Evolutionary conservation across 2,888 invertebrate genomes (phyloP), one percentile per base, ranked within the genome.

Genomic region (Peribatodes rhomboidaria): DNA sequence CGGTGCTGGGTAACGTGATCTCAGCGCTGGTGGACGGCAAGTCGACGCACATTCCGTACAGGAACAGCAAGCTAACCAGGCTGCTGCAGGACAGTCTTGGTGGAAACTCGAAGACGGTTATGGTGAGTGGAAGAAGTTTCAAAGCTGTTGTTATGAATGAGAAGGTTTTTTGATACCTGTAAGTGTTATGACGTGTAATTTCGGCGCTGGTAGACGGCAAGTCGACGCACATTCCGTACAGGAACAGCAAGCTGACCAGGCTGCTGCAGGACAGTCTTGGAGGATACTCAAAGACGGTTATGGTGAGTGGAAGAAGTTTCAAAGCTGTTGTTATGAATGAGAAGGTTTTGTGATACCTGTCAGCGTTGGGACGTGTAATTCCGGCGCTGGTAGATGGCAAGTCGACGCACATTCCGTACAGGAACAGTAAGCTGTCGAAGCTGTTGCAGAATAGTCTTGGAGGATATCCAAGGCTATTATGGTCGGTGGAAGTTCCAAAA

Each of bases 21-120:
- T 99, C 99, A 4, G 99, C 99, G 1, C 93, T 99, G 69, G 99
- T 99, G 2, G 99, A 99, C 91, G 98, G 99, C 47, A 99, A 99
- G 91, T 97, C 97, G 76, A 97, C 97, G 0, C 99, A 99, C 88
- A 98, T 99, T 76, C 99, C 99, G 0, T 99, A 99, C 89, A 95
- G 99, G 66, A 99, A 99, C 94, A 99, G 99, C 0, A 99, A 99
- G 89, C 92, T 99, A 35, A 99, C 99, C 0, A 90, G 99, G 11
- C 90, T 99, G 37, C 93, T 99, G 65, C 99, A 99, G 91, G 99
- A 99, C 87, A 99, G 99, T 0, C 93, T 99, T 0, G 99, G 99
- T 1, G 99, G 99, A 0, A 99, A 99, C 92, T 97, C 98, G 0
- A 98, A 98, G 93, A 98, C 98, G 20, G 96, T 57, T 9, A 68